A percentile compares a stretch with the other conserved stretches of the same genome.
These are phyloP conservation scores for Mesoclemmys tuberculata DNA, from an alignment of 2,113 vertebrate species.

Conservation along the genomic window DNA sequence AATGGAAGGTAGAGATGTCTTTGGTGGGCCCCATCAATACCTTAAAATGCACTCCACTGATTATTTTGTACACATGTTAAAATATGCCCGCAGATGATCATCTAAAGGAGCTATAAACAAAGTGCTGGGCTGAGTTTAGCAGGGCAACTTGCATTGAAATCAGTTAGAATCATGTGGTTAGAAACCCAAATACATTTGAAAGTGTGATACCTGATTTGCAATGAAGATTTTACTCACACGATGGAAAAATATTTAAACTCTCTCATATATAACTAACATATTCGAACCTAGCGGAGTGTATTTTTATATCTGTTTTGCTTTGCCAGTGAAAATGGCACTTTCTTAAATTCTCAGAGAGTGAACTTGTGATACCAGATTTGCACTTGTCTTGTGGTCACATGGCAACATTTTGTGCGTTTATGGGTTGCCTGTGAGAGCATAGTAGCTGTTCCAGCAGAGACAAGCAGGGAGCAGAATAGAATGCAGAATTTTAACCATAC, in stretches of 20 bases:
- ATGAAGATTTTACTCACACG: conserved; percentile 16
- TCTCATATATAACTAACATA: not conserved
- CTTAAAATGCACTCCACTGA: not conserved
- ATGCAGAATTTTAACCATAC: not conserved
- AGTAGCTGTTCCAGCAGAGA: not conserved
- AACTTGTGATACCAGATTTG: conserved; percentile 24
- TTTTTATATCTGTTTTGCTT: conserved; percentile 43
- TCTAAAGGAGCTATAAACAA: not conserved
- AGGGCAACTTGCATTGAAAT: not conserved
- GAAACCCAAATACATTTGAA: conserved; percentile 19
- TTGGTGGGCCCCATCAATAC: not conserved
- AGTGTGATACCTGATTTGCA: not conserved
- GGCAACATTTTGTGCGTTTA: not conserved
- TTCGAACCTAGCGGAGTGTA: not conserved
- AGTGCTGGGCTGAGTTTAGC: not conserved
- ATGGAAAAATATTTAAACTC: conserved; percentile 30
- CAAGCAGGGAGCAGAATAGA: not conserved
- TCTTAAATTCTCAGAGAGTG: conserved; percentile 28
- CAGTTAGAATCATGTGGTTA: not conserved
- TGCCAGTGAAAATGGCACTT: conserved; percentile 30
- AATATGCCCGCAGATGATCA: not conserved
- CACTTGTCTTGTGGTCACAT: not conserved
- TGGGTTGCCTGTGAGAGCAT: not conserved
- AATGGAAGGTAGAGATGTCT: not conserved
- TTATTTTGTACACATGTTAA: not conserved